Evolutionary conservation across 2,797 vertebrate genomes (phyloP).

Genomic region (Fistularia commersonii): DNA sequence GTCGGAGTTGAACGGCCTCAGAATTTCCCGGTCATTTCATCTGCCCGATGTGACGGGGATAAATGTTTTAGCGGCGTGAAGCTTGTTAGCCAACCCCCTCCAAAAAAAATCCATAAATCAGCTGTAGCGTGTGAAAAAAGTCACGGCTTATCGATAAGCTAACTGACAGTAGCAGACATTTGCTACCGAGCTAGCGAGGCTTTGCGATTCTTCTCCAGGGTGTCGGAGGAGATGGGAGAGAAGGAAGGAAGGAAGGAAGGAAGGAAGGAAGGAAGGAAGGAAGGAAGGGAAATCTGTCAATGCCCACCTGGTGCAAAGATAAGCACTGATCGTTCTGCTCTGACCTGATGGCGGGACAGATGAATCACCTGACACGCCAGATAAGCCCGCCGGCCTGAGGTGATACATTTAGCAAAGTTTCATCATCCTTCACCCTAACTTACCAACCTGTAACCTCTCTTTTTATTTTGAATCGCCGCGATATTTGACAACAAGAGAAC

Average conservation of each 20-base stretch:
- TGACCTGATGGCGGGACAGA: conserved; percentile 60
- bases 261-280: conserved; percentile 11
- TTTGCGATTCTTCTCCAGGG: conserved; percentile 36
- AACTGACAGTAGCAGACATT: no score
- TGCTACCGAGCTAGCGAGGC: conserved; percentile 2
- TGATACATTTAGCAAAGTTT: conserved; percentile 38
- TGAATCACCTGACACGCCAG: conserved; percentile 48
- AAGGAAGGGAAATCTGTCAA: conserved; percentile 40
- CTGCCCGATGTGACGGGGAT: no score
- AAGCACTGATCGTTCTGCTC: conserved; percentile 58
- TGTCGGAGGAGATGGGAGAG: conserved; percentile 15
- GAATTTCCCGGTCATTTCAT: no score
- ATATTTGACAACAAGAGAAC: conserved; percentile 21
- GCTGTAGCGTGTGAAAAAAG: no score
- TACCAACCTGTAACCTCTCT: conserved; percentile 17
- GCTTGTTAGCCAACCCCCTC: no score
- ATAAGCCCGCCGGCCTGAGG: conserved; percentile 54
- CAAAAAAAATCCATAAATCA: no score
- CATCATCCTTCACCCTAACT: conserved; percentile 30
- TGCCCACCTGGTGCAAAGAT: conserved; percentile 57
- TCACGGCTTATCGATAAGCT: no score
- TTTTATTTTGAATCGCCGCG: conserved; percentile 22
- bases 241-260: background rate
- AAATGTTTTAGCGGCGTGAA: no score
- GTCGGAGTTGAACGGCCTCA: no score